Conservation (phyloP, 2,797 vertebrate species). For the Tarsius wallacei region DNA sequence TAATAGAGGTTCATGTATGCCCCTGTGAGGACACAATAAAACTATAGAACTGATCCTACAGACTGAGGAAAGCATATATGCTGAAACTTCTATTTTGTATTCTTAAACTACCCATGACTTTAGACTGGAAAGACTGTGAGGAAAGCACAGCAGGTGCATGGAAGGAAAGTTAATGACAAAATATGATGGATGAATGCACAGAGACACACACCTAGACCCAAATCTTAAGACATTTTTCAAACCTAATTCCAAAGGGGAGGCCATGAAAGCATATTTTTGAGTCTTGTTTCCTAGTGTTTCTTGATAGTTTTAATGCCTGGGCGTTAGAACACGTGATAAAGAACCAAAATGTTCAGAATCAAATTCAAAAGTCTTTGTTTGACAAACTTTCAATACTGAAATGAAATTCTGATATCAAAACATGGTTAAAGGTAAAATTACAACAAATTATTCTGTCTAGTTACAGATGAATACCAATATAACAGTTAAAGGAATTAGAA, state of each 20-base stretch:
- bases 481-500: conserved; percentile 14
- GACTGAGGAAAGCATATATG: background rate
- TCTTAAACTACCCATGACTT: background rate
- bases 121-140: background rate
- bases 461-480: conserved; percentile 23
- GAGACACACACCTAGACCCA: background rate
- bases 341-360: background rate
- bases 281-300: background rate
- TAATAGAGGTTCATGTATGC: background rate
- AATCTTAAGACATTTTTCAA: background rate
- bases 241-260: background rate
- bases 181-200: background rate
- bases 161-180: background rate
- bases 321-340: conserved; percentile 17
- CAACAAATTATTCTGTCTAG: conserved; percentile 37
- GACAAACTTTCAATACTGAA: conserved; percentile 23
- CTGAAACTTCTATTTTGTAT: background rate
- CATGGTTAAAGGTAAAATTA: conserved; percentile 43
- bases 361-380: background rate
- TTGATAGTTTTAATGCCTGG: background rate
- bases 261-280: background rate
- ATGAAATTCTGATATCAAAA: conserved; percentile 50
- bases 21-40: background rate
- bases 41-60: background rate
- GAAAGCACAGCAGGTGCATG: background rate